Evolutionary conservation across 2,888 invertebrate species (phyloP), one percentile per base, ranked within the genome.

Genomic region (Clanis bilineata): DNA sequence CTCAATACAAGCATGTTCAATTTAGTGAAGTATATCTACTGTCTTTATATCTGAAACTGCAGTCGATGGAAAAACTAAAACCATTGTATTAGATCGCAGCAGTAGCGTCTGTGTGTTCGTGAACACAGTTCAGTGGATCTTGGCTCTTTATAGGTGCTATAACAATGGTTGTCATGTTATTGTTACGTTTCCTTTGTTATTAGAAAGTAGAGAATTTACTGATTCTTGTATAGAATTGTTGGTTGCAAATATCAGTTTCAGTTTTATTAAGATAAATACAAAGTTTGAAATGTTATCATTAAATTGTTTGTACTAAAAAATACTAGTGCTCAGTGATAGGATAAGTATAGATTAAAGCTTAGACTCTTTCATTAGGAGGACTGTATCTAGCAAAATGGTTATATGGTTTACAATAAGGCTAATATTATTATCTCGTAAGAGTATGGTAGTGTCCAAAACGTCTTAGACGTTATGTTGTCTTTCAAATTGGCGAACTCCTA

Each of bases 161-260:
- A 32, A 51, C 51, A 51, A 51, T 51, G 10, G 18, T 51, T 51
- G 51, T 51, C 51, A 51, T 51, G 51, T 51, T 51, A 51, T 51
- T 51, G 51, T 51, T 47, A 7, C 28, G 51, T 15, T 51, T 51
- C 32, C 51, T 51, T 51, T 51, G 51, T 51, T 51, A 32, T 28
- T 32, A 32, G 51, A 47, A 51, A 32, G 28, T 51, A 51, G 28
- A 32, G 51, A 51, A 51, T 51, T 51, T 32, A 51, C 47, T 18
- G 47, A 51, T 51, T 51, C 47, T 28, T 51, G 25, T 23, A 32
- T 32, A 10, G 32, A 32, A 51, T 10, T 7, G 47, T 23, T 51
- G 9, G 47, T 58, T 54, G 63, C 58, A 64, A 66, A 64, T 66
- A 64, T 64, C 55, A 2, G 57, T 28, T 51, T 51, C 32, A 51